phyloP scores from a whole-genome alignment of 2,113 vertebrate genomes.

The Lasiurus borealis region DNA sequence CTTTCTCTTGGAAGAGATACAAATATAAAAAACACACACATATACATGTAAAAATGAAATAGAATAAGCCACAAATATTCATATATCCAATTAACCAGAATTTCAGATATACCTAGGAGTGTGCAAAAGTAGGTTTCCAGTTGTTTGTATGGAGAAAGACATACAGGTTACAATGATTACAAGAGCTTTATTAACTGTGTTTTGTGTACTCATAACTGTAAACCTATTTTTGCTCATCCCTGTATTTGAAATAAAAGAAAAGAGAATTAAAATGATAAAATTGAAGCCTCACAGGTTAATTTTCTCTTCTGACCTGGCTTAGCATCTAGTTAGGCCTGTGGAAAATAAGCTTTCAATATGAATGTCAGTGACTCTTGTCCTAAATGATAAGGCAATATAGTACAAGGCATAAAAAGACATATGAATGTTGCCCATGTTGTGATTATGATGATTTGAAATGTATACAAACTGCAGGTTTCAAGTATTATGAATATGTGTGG shows the following conservation, averaged over 20 bases:
- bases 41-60: not conserved
- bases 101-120: not conserved
- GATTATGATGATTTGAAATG: not conserved
- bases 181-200: not conserved
- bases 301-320: not conserved
- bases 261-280: slow-evolving; percentile 2
- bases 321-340: not conserved
- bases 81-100: not conserved
- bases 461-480: not conserved
- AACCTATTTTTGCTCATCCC: not conserved
- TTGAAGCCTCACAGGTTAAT: not conserved
- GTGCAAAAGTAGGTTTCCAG: not conserved
- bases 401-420: not conserved
- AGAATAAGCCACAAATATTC: slow-evolving; percentile 9
- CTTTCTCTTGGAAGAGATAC: no score
- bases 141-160: not conserved
- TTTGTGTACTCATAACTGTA: not conserved
- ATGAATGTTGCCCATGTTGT: not conserved
- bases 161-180: not conserved
- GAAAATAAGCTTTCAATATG: not conserved
- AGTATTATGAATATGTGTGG: not conserved
- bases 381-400: not conserved
- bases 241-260: slow-evolving; percentile 46
- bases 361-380: not conserved
- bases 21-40: not conserved